Conservation (phyloP, 2,113 vertebrate genomes). For the Podilymbus podiceps region DNA sequence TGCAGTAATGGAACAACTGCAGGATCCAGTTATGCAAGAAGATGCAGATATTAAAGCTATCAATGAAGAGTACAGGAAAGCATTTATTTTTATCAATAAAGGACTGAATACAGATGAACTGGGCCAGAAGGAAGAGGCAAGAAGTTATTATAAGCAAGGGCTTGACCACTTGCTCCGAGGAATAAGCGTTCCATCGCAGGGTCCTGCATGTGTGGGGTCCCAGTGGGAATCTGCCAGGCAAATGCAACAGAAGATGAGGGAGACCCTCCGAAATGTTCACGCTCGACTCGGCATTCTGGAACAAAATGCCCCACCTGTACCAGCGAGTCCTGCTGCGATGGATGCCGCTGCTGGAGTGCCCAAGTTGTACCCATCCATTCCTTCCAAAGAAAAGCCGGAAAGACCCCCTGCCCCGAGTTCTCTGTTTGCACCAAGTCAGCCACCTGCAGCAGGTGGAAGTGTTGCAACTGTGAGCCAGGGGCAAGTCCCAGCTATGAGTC, state of each 20-base stretch:
- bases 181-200: conserved; percentile 76
- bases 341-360: conserved; percentile 14
- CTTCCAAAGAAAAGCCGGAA: conserved; percentile 71
- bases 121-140: conserved; percentile 82
- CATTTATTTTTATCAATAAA: conserved; percentile 87
- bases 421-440: not conserved
- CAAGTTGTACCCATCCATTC: conserved; percentile 81
- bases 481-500: not conserved
- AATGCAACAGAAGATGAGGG: conserved; percentile 95
- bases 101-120: conserved; percentile 87
- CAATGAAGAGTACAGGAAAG: conserved; percentile 87
- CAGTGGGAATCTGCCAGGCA: conserved; percentile 87
- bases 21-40: conserved; percentile 77
- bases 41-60: conserved; percentile 85
- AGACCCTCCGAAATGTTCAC: conserved; percentile 88
- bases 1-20: conserved; percentile 83
- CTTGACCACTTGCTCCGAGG: conserved; percentile 85
- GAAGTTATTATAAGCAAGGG: conserved; percentile 84
- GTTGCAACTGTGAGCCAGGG: not conserved
- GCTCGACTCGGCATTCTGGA: conserved; percentile 82
- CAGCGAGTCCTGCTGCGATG: not conserved
- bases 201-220: conserved; percentile 74
- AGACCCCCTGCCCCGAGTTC: conserved; percentile 61
- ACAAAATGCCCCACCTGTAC: conserved; percentile 48
- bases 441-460: conserved; percentile 24